Evolutionary conservation across 2,888 invertebrate species (phyloP).

Genomic region (Tetropium fuscum): DNA sequence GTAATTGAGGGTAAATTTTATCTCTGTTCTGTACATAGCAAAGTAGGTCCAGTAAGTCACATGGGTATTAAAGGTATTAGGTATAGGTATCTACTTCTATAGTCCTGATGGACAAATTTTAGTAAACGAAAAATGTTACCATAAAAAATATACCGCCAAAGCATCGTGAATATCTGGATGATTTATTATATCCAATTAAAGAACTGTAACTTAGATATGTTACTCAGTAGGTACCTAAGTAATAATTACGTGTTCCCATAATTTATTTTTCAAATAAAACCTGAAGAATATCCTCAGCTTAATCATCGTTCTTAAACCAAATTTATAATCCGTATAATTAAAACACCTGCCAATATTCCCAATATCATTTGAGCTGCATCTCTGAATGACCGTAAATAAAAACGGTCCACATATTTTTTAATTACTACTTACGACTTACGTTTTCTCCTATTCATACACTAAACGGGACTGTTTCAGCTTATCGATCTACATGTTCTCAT

Average conservation of each 20-base stretch:
- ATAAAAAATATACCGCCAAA: too few relatives aligned
- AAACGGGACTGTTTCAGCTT: not conserved
- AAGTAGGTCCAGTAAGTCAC: too few relatives aligned
- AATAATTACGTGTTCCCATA: constrained; percentile 1
- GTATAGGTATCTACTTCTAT: too few relatives aligned
- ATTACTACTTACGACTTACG: not conserved
- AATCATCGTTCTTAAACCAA: not conserved
- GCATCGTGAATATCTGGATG: too few relatives aligned
- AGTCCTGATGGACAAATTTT: too few relatives aligned
- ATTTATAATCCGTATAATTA: not conserved
- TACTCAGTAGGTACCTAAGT: too few relatives aligned
- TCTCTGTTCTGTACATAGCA: too few relatives aligned
- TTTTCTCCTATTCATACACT: not conserved
- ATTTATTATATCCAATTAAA: too few relatives aligned
- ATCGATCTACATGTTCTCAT: constrained; percentile 24
- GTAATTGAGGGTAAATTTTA: too few relatives aligned
- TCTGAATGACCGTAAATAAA: not conserved
- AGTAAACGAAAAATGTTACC: too few relatives aligned
- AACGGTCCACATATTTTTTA: not conserved
- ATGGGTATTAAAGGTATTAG: too few relatives aligned
- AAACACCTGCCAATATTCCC: constrained; percentile 5
- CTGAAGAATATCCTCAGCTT: not conserved
- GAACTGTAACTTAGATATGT: too few relatives aligned
- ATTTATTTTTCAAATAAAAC: not conserved
- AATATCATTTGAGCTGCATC: not conserved